A percentile compares a stretch with the other conserved stretches of the same genome.
These are phyloP conservation scores for Eumaeus atala DNA, from an alignment of 1,140 invertebrate species.

Conservation along the genomic window DNA sequence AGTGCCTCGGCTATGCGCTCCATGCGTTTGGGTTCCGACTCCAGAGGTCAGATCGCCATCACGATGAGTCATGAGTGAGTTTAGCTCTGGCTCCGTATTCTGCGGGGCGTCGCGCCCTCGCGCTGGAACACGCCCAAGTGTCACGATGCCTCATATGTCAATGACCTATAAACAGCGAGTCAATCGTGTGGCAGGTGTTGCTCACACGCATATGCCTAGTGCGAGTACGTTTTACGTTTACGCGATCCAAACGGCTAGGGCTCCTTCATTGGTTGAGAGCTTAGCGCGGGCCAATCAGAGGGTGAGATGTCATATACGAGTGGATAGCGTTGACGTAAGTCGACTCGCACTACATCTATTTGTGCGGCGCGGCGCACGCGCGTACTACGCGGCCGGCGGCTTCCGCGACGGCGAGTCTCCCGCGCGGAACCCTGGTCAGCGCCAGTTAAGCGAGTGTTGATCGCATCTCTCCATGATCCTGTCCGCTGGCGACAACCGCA, in stretches of 20 bases:
- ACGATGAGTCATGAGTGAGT: no score
- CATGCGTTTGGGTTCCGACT: no score
- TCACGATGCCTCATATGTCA: constrained; percentile 2
- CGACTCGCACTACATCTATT: no score
- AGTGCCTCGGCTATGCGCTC: no score
- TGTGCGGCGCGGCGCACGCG: not conserved
- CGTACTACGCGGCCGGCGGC: constrained; percentile 1
- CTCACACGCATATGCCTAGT: not conserved
- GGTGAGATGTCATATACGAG: no score
- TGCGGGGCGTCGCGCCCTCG: constrained; percentile 11
- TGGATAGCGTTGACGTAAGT: no score
- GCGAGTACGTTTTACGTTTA: not conserved
- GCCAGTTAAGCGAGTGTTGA: no score
- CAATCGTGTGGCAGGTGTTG: constrained; percentile 1
- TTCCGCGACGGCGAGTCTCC: not conserved
- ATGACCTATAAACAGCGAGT: not conserved
- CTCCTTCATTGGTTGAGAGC: no score
- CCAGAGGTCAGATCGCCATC: no score
- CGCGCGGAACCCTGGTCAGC: no score
- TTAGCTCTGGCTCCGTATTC: not conserved
- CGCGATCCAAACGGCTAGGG: not conserved
- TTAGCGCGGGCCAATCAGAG: no score
- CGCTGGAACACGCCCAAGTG: not conserved
- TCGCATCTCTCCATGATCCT: not conserved
- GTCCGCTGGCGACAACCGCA: constrained; percentile 23